Base-by-base conservation (phyloP, 1,140 invertebrate genomes). In the Lepidurus packardi region DNA sequence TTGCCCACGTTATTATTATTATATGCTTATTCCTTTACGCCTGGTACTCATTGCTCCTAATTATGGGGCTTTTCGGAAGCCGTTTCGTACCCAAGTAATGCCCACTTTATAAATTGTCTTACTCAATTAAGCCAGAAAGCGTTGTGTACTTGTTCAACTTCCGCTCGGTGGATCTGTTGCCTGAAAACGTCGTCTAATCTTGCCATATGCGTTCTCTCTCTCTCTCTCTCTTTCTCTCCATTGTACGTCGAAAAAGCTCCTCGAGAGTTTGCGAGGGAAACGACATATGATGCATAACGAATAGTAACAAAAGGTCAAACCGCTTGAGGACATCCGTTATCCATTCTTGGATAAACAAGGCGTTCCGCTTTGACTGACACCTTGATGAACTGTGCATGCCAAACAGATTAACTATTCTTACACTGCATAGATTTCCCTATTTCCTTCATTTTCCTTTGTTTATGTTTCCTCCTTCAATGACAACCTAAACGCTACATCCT, bases 251-350 rank as follows among this genome's bases (percentile, higher is more conserved):
- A 65, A 65, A 65, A 13, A 34, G 34, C 34, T 34, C 16, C 53
- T 65, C 53, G 16, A 21, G 53, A 65, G 21, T 65, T 65, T 21
- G 53, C 53, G 9, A 16, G 53, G 53, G 53, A 65, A 65, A 65
- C 53, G 53, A n/a, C 53, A 65, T 65, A 65, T 65, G 53, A 65
- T 65, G 53, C 53, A 65, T 65, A 65, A 65, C 53, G 53, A 65
- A 65, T n/a, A 5, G 16, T 65, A 65, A 65, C 53, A 65, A 65
- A 65, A 21, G 53, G 21, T 21, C 53, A 9, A 65, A 65, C 53
- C 8, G 53, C 53, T 65, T 65, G 21, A 65, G 53, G 53, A 65
- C 53, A 65, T 65, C 53, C 53, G 53, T 65, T 65, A 65, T 65
- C 53, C 53, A 21, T 65, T 65, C 53, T 65, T 65, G 53, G 53